Evolutionary conservation across 2,888 invertebrate species (phyloP), one percentile per base, ranked within the genome.

Genomic region (Acheta domesticus): DNA sequence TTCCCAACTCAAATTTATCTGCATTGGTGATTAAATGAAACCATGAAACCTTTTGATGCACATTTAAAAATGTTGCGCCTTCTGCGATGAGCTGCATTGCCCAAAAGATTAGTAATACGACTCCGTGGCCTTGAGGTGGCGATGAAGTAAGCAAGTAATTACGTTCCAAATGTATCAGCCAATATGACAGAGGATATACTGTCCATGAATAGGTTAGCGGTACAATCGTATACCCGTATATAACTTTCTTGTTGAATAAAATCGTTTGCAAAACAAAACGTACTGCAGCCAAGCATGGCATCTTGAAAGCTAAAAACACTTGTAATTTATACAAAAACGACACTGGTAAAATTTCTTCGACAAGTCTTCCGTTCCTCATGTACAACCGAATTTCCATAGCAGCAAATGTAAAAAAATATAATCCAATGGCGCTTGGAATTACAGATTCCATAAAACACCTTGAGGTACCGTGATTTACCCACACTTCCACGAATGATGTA

Each of bases 391-490:
- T 87, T 87, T 97, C 95, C 82, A 93, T 89, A 23, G 91, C 88
- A 79, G 97, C 97, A 87, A 94, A 94, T 77, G 95, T 86, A 4
- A 95, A 85, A 12, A 98, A 88, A 85, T 96, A 95, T 36, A 91
- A 90, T 79, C 93, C 92, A 83, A 94, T 92, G 21, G 94, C 85
- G 2, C 91, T 87, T 3, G 93, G 90, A 0, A 94, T 91, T 73
- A 94, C 87, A 0, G 97, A 97, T 84, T 97, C 95, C 91, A 96
- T 92, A 86, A 98, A 97, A 88, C 98, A 98, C 86, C 94, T 94
- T 36, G 96, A 96, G 83, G 96, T 91, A 77, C 98, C 98, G 90
- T 95, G 92, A 84, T 94, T 89, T 78, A 93, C 88, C 95, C 96
- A 96, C 83, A 96, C 88, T 84, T 95, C 91, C 80, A 88, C 88